phyloP scores from a whole-genome alignment of 2,797 vertebrate genomes.

The Dromococcyx pavoninus region DNA sequence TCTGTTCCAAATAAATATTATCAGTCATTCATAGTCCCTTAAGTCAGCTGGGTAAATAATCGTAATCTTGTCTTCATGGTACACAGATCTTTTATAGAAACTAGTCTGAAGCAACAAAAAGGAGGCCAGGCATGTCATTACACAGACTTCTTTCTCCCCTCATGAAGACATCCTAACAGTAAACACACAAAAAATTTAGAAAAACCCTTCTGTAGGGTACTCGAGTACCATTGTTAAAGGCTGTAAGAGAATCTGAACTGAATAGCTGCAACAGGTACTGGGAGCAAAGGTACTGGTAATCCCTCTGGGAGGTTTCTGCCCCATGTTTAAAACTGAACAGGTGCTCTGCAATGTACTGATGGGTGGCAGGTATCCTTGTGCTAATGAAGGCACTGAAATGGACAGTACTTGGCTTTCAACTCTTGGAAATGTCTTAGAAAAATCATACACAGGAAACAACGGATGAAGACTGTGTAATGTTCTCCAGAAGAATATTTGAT shows the following conservation, averaged over 20 bases:
- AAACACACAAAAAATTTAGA: neutral
- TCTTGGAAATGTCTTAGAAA: neutral
- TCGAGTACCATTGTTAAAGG: neutral
- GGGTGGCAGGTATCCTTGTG: neutral
- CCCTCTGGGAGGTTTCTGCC: neutral
- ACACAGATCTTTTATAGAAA: neutral
- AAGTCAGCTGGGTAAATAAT: conserved; percentile 6
- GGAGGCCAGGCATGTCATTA: neutral
- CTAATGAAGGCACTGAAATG: neutral
- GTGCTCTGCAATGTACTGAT: neutral
- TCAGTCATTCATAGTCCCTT: neutral
- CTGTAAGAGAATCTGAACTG: neutral
- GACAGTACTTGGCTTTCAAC: neutral
- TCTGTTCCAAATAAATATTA: conserved; percentile 26
- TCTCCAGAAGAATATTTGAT: neutral
- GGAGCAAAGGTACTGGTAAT: neutral
- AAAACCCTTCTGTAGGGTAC: neutral
- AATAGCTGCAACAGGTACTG: neutral
- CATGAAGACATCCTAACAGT: neutral
- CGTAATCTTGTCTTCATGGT: neutral
- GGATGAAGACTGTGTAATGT: neutral
- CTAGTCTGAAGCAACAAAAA: neutral
- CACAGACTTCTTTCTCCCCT: neutral
- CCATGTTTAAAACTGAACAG: neutral
- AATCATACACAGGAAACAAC: neutral